Percentiles rank a stretch among this genome's conserved stretches.
phyloP scores from a whole-genome alignment of 2,113 vertebrate species.

The Oenanthe melanoleuca region DNA sequence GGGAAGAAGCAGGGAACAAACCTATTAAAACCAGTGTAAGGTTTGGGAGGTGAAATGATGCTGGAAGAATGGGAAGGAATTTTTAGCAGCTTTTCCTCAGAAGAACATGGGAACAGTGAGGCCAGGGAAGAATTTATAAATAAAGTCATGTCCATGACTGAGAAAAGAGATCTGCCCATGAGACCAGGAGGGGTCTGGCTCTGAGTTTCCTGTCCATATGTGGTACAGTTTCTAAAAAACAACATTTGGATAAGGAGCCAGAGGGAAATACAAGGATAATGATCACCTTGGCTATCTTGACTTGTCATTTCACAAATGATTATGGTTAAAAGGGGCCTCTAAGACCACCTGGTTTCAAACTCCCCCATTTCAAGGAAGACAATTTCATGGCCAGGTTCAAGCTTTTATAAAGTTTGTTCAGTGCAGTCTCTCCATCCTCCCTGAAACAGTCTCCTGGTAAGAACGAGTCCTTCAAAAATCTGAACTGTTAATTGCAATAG shows the following conservation, averaged over 20 bases:
- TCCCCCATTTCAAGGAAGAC: background rate
- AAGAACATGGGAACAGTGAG: background rate
- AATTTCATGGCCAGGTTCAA: background rate
- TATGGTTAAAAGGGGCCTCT: background rate
- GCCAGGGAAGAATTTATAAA: background rate
- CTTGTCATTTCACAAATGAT: background rate
- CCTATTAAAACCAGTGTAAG: background rate
- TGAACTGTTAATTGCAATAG: background rate
- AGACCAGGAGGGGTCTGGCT: background rate
- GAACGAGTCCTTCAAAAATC: background rate
- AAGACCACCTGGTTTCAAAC: background rate
- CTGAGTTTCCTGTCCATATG: background rate
- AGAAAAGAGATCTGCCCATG: background rate
- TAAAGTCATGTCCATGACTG: background rate
- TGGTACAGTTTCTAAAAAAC: background rate
- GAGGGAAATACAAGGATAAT: background rate
- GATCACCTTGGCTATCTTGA: background rate
- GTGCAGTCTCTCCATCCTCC: background rate
- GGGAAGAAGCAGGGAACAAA: accelerated
- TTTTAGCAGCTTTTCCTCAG: background rate
- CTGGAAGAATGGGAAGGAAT: background rate
- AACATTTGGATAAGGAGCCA: background rate
- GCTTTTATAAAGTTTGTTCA: background rate
- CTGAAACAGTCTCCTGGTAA: background rate
- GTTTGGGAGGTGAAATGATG: background rate